Evolutionary conservation across 2,888 invertebrate species (phyloP).

Genomic region (Lasioglossum villosulum): DNA sequence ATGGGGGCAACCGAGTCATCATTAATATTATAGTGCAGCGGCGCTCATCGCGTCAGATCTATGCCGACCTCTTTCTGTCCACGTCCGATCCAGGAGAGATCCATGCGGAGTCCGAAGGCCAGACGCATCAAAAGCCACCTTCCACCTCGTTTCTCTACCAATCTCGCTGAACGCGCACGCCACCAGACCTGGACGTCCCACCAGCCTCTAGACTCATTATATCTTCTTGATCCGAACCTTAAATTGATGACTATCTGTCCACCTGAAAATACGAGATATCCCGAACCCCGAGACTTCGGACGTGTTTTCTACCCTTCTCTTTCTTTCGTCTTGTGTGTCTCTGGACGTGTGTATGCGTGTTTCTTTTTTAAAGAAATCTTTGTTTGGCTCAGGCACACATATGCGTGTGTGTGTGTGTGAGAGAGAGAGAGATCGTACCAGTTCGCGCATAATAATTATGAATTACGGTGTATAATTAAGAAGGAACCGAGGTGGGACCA

Average conservation of each 20-base stretch:
- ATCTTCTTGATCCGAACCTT: conserved; percentile 65
- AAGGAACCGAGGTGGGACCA: conserved; percentile 1
- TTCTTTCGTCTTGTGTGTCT: not conserved
- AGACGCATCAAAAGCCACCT: conserved; percentile 70
- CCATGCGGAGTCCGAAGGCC: conserved; percentile 67
- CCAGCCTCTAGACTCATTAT: conserved; percentile 66
- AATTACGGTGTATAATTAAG: conserved; percentile 52
- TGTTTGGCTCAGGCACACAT: not conserved
- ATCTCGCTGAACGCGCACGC: conserved; percentile 44
- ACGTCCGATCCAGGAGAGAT: conserved; percentile 63
- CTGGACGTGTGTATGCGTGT: not conserved
- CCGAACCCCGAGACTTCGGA: not conserved
- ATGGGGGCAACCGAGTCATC: conserved; percentile 76
- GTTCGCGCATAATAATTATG: conserved; percentile 53
- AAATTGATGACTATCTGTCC: conserved; percentile 73
- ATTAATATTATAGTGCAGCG: conserved; percentile 81
- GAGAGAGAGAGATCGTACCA: not conserved
- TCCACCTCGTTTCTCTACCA: conserved; percentile 53
- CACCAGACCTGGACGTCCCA: conserved; percentile 39
- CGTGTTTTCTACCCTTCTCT: not conserved
- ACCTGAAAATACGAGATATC: conserved; percentile 55
- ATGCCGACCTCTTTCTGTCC: conserved; percentile 80
- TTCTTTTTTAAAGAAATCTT: not conserved
- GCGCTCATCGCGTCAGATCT: conserved; percentile 82
- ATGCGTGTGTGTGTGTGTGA: too few species aligned